Percentiles rank a stretch among this genome's conserved stretches.
These are phyloP conservation scores for Cyaniris semiargus DNA, from an alignment of 2,888 invertebrate genomes.

Conservation along the genomic window DNA sequence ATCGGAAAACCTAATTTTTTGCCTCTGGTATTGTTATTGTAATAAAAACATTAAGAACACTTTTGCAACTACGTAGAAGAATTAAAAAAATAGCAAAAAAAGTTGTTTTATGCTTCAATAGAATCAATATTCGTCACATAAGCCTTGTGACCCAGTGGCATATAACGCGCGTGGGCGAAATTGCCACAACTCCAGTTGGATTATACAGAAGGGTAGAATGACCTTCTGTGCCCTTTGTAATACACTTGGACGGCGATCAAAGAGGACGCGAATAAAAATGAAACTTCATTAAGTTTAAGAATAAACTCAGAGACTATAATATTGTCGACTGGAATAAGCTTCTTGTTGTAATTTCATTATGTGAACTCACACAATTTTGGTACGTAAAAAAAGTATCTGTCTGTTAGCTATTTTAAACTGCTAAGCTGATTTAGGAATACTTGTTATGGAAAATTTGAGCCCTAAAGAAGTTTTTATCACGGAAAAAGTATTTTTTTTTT, in stretches of 20 bases:
- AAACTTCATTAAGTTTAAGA: neutral
- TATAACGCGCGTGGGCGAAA: constrained; percentile 15
- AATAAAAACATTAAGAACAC: neutral
- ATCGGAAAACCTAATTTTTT: neutral
- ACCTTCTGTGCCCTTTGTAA: constrained; percentile 29
- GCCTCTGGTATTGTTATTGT: neutral
- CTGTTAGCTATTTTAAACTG: too few relatives aligned
- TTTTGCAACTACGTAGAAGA: too few relatives aligned
- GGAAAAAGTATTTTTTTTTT: too few relatives aligned
- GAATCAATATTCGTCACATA: constrained; percentile 1
- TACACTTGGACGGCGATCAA: constrained; percentile 14
- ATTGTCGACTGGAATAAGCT: neutral
- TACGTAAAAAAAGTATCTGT: too few relatives aligned
- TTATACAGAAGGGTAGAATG: constrained; percentile 3
- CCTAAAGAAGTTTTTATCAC: too few relatives aligned
- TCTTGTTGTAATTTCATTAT: neutral
- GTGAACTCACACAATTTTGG: too few relatives aligned
- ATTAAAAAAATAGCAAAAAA: too few relatives aligned
- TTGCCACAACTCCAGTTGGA: neutral
- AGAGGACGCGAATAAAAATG: neutral
- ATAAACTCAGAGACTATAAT: neutral
- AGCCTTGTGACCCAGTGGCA: constrained; percentile 25
- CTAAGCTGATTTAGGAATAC: too few relatives aligned
- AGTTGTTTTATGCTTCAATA: neutral
- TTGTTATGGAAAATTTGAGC: too few relatives aligned